Evolutionary conservation across 1,140 invertebrate species (phyloP), one percentile per base, ranked within the genome.

Genomic region (Frieseomelitta varia): DNA sequence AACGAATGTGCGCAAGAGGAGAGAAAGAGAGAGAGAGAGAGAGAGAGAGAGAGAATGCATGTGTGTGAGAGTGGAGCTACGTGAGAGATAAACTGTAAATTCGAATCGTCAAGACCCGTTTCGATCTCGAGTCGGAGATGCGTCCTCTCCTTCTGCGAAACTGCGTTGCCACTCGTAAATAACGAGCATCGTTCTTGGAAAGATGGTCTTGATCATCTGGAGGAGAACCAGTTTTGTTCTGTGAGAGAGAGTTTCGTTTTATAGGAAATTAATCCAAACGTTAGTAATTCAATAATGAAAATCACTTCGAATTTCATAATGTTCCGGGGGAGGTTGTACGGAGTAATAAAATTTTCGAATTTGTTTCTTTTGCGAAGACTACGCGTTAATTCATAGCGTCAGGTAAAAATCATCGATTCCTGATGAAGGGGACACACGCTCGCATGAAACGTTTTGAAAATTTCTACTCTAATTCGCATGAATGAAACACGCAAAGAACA

Each of bases 1-100:
- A 88, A 79, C 76, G 79, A 88, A 88, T 39, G 61, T 34, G 67
- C 10, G 24, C 56, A 0, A 78, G 53, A 30, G 21, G 24, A 11
- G 21, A 61, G 4, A 61, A 58, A 63, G 61, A 63, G 4, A 63
- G 61, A 63, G 58, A 61, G 58, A 58, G 3, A 58, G 51, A 53
- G 14, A 53, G 51, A 53, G 51, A 53, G 51, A 53, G 15, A 53
- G 15, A 21, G 47, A n/a, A 63, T 39, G 19, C n/a, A 19, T 21
- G 27, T 24, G 27, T 30, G 65, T 81, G 19, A 78, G 51, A 27
- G 30, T 19, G 27, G n/a, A 53, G 30, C 12, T 53, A 56, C 21
- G 53, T 10, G 53, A 17, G 47, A 76, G 30, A 75, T 72, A n/a
- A n/a, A 51, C 55, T 83, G 81, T 79, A 79, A 71, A 79, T 79